These are phyloP conservation scores for Balaenoptera acutorostrata DNA, from an alignment of 2,113 vertebrate genomes.

Conservation along the genomic window DNA sequence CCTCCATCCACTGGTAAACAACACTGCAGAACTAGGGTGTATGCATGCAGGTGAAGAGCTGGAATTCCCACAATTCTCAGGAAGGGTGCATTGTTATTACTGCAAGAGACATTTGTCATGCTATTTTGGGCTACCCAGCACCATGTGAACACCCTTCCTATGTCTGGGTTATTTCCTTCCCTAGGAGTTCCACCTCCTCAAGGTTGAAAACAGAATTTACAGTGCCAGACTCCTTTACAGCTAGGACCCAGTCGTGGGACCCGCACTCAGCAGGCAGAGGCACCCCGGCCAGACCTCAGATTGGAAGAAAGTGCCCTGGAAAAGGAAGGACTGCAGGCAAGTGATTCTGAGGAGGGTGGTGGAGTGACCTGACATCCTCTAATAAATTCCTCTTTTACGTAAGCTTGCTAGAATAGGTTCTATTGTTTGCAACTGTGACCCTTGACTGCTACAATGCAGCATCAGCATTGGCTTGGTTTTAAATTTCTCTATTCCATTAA, in stretches of 20 bases:
- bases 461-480: not conserved
- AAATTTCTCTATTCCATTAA: not conserved
- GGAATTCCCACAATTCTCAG: not conserved
- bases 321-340: not conserved
- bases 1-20: not conserved
- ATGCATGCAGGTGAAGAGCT: not conserved
- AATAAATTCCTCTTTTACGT: not conserved
- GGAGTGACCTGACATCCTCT: not conserved
- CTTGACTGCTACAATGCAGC: not conserved
- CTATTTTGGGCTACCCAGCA: not conserved
- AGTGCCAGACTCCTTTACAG: not conserved
- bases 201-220: not conserved
- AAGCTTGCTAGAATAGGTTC: not conserved
- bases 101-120: not conserved
- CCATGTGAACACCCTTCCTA: not conserved
- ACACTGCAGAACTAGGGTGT: not conserved
- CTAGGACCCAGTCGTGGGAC: not conserved
- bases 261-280: not conserved
- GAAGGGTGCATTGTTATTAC: not conserved
- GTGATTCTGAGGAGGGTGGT: not conserved
- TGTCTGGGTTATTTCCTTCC: not conserved
- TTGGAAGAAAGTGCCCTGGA: not conserved
- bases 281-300: not conserved
- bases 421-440: not conserved
- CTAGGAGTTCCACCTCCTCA: not conserved